These are phyloP conservation scores for Himantopus leucocephalus DNA, from an alignment of 2,113 vertebrate species.

Conservation along the genomic window DNA sequence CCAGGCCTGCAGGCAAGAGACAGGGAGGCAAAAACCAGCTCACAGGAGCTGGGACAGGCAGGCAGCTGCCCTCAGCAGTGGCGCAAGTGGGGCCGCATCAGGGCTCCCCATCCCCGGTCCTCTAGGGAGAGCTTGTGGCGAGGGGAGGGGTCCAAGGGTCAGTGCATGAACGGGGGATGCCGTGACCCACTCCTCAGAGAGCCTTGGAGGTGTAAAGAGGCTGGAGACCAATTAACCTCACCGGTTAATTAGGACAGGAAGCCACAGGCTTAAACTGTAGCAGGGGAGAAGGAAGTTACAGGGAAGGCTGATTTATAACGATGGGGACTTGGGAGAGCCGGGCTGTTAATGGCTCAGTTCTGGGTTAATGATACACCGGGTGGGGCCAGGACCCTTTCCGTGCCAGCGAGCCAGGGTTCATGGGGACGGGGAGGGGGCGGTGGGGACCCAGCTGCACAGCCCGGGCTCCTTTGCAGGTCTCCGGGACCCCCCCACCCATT, in stretches of 20 bases:
- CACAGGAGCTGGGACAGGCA: not conserved
- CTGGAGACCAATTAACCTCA: slow-evolving; percentile 32
- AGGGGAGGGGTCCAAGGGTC: not conserved
- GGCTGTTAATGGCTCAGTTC: slow-evolving; percentile 9
- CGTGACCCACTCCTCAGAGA: not conserved
- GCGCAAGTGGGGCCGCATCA: not conserved
- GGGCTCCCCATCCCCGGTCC: not conserved
- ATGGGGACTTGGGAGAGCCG: not conserved
- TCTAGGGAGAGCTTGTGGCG: not conserved
- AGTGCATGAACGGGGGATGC: not conserved
- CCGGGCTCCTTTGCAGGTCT: not conserved
- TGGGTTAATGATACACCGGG: slow-evolving; percentile 40
- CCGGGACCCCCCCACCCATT: not conserved
- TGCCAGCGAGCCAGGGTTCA: not conserved
- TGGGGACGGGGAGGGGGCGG: not conserved
- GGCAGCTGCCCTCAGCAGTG: not conserved
- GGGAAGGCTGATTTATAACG: slow-evolving; percentile 32
- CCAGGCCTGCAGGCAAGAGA: not conserved
- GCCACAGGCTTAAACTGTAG: slow-evolving; percentile 24
- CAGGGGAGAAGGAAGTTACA: slow-evolving; percentile 31
- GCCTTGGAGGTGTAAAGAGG: not conserved
- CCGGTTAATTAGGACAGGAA: slow-evolving; percentile 58
- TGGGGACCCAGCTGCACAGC: not conserved
- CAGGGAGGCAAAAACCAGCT: not conserved
- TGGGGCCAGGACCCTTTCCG: not conserved